These are phyloP conservation scores for Dendrocincla fuliginosa DNA, from an alignment of 2,797 vertebrate genomes.

Conservation along the genomic window DNA sequence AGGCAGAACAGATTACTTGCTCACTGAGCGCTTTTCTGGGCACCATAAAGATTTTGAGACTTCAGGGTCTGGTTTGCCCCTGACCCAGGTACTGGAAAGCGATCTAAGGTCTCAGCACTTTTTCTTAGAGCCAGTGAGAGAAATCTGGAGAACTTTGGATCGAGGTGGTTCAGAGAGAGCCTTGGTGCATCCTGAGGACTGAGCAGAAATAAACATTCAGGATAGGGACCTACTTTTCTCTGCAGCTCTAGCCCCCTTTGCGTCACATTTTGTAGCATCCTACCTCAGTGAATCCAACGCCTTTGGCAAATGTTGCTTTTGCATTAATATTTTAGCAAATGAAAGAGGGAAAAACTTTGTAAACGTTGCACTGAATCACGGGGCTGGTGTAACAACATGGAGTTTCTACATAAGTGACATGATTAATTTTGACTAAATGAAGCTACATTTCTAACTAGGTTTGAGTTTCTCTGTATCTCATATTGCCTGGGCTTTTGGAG, in stretches of 20 bases:
- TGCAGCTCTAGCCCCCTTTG: neutral
- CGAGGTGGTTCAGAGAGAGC: neutral
- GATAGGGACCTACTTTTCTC: neutral
- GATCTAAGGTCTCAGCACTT: neutral
- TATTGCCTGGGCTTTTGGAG: neutral
- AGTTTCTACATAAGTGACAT: neutral
- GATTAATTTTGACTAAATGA: slow-evolving; percentile 4
- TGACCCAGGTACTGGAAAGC: neutral
- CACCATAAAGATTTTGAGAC: neutral
- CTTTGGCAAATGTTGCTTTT: neutral
- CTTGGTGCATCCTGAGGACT: neutral
- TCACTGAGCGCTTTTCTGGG: neutral
- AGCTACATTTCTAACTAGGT: neutral
- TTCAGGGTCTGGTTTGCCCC: neutral
- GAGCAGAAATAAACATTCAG: neutral
- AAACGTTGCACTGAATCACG: neutral
- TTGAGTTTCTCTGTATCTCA: neutral
- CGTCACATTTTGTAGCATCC: neutral
- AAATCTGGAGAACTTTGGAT: neutral
- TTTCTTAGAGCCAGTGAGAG: neutral
- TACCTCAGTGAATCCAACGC: neutral
- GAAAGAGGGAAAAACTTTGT: neutral
- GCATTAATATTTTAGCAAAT: slow-evolving; percentile 27
- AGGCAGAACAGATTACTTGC: neutral
- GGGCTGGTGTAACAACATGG: neutral